These are phyloP conservation scores for Nymphalis io DNA, from an alignment of 1,140 invertebrate species.

Conservation along the genomic window DNA sequence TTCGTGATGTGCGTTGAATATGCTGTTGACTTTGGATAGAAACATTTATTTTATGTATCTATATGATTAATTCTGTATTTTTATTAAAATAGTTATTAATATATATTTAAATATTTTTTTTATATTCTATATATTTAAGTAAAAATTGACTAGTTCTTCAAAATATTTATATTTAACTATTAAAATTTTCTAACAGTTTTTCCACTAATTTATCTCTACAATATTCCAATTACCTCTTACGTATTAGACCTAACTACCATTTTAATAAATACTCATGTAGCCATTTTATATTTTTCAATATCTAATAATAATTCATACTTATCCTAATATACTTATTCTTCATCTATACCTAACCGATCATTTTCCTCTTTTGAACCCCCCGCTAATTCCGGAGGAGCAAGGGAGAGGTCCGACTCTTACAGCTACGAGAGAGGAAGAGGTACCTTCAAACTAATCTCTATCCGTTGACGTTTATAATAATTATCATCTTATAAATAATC, in stretches of 20 bases:
- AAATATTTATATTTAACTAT: too few species aligned
- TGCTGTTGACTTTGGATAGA: background rate
- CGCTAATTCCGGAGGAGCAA: conserved; percentile 64
- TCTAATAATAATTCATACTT: background rate
- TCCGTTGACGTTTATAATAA: background rate
- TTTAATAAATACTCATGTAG: too few species aligned
- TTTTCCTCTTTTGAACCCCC: conserved; percentile 66
- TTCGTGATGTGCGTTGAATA: background rate
- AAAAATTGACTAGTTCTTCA: too few species aligned
- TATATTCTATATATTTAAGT: too few species aligned
- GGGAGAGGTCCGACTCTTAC: conserved; percentile 73
- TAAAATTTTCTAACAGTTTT: too few species aligned
- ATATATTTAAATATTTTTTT: too few species aligned
- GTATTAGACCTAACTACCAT: too few species aligned
- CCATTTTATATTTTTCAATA: too few species aligned
- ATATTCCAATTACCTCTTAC: too few species aligned
- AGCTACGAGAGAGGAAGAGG: conserved; percentile 73
- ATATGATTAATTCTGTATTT: background rate
- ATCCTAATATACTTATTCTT: background rate
- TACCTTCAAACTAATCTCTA: conserved; percentile 36
- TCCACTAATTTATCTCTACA: too few species aligned
- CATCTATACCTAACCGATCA: conserved; percentile 21
- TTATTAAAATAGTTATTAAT: too few species aligned
- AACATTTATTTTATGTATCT: background rate
- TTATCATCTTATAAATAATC: too few species aligned